Base-by-base conservation (phyloP, 2,797 vertebrate genomes). In the Zenarchopterus dispar region DNA sequence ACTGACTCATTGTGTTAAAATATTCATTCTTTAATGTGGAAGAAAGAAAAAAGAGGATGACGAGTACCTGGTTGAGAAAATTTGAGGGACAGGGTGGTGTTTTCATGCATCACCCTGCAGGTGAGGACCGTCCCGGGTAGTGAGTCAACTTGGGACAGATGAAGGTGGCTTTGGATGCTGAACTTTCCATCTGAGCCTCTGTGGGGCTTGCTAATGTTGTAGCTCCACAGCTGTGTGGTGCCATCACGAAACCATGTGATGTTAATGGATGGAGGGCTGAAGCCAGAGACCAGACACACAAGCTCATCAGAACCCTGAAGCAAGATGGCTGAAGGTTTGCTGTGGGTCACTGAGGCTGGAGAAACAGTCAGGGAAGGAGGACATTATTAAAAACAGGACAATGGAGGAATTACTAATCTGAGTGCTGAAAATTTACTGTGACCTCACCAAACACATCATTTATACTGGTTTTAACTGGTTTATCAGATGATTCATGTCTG, bases 201-300 rank as follows among this genome's bases (percentile, higher is more conserved):
- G 55, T 77, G 75, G 8, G 80, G 64, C n/a, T 62, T 43, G 36
- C 62, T 84, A 3, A 59, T 87, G 49, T 59, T 81, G 50, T 76
- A 67, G 19, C 62, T 33, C 8, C 1, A 9, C 13, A 67, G 48
- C 56, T 78, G 19, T 1, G 5, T 53, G 39, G 9, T 18, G 44
- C 23, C 31, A 4, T 89, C 59, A 3, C 66, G 70, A 44, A 89
- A 60, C 93, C 93, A 93, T 31, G 80, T 88, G 73, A 94, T 78
- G 51, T 81, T 78, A 56, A 93, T 89, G 53, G 74, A 24, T n/a
- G 72, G 68, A 0, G 91, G 92, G 41, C 87, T 94, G 80, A 91
- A 93, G 60, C 76, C 87, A 41, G 51, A 86, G 15, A 74, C 91
- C 70, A 92, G 73, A 54, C 93, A 93, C 61, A 92, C 81, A 2